A percentile compares a stretch with the other conserved stretches of the same genome.
phyloP scores from a whole-genome alignment of 2,797 vertebrate genomes.

The Rhodeus uyekii region DNA sequence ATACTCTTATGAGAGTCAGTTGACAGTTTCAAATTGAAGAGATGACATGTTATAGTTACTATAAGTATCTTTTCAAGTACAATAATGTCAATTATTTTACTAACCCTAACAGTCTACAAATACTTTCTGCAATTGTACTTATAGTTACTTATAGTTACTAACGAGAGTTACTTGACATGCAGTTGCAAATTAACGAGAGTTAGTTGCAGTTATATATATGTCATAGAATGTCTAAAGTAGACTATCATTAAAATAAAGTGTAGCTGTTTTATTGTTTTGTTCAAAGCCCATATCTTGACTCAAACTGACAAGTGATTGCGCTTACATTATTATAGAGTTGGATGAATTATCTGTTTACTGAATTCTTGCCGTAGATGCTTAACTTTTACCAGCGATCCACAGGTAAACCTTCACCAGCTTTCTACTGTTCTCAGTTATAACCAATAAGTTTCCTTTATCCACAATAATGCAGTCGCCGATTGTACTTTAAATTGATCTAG shows the following conservation, averaged over 20 bases:
- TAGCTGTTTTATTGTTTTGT: neutral
- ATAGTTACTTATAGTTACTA: too few relatives aligned
- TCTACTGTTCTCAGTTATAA: constrained; percentile 63
- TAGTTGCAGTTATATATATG: neutral
- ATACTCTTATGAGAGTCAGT: too few relatives aligned
- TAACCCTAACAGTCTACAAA: too few relatives aligned
- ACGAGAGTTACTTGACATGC: too few relatives aligned
- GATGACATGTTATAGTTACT: neutral
- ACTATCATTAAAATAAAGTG: neutral
- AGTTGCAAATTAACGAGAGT: neutral
- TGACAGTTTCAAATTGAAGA: too few relatives aligned
- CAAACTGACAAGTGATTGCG: constrained; percentile 12
- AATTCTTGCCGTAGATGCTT: constrained; percentile 71
- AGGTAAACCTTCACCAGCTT: constrained; percentile 78
- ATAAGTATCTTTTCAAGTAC: neutral
- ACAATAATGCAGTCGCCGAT: constrained; percentile 41
- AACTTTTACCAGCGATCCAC: constrained; percentile 75
- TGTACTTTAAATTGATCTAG: constrained; percentile 19
- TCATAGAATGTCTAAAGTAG: neutral
- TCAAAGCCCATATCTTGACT: neutral
- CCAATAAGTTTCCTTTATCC: constrained; percentile 60
- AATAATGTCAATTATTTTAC: neutral
- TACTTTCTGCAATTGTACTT: accelerated
- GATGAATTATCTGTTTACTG: constrained; percentile 58
- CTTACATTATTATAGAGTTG: constrained; percentile 39